Base-by-base conservation (phyloP, 2,888 invertebrate species). In the Camptogramma bilineatum region DNA sequence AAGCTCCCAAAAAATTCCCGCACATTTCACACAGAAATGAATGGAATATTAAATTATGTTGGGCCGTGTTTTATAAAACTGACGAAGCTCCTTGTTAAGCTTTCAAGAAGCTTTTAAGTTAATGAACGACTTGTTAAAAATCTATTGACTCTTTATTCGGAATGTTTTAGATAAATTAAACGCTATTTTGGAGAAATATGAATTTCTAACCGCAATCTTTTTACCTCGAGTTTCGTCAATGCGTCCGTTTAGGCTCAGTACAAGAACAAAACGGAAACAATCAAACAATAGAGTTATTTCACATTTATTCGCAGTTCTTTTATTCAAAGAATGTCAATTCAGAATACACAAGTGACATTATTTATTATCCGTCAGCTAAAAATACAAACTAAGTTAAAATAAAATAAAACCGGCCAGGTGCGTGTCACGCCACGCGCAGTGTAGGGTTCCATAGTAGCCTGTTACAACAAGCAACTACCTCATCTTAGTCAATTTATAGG, bases 1-100 rank as follows among this genome's bases (percentile, higher is more conserved):
- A 85, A 86, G 84, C 84, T 82, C 75, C 80, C 76, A 75, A 81
- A n/a, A 83, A 83, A 82, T 81, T 83, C 82, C 78, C 85, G 86
- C 82, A 88, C 83, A 84, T 87, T 87, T 89, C 87, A 87, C 87
- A 90, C 86, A 86, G 86, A 88, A 90, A 88, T 90, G 89, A 91
- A 91, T 90, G 75, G 90, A 91, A 91, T 91, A 91, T 91, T 90
- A 90, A 90, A 92, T 92, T 90, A 91, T 88, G 88, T 89, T 89
- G 86, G 85, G 83, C 83, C 86, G 86, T 85, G 82, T 89, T 91
- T 90, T 90, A 81, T 84, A 86, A 89, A 88, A 89, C 90, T 90
- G 90, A 90, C 88, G 89, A 87, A 87, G 88, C 88, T 85, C 81
- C 90, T 91, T 91, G 88, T 91, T 90, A 86, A 85, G 89, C 90